phyloP scores from a whole-genome alignment of 2,797 vertebrate species.

The Crenichthys baileyi region DNA sequence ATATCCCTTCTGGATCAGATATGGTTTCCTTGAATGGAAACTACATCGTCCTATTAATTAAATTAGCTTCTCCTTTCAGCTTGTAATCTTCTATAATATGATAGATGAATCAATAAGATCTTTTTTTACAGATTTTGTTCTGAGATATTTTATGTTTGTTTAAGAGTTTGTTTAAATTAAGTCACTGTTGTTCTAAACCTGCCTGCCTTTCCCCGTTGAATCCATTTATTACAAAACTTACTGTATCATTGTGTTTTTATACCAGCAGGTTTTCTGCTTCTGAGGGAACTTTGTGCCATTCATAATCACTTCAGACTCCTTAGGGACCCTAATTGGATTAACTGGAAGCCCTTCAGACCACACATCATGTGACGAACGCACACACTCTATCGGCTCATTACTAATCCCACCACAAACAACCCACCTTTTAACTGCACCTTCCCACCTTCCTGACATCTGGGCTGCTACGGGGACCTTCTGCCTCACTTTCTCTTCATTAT shows the following conservation, averaged over 20 bases:
- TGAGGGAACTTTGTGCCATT: background rate
- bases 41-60: too few species aligned
- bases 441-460: constrained; percentile 4
- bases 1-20: too few species aligned
- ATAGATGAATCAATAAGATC: too few species aligned
- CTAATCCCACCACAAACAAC: background rate
- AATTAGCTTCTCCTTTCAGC: too few species aligned
- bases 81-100: too few species aligned
- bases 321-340: background rate
- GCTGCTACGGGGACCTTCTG: background rate
- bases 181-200: too few species aligned
- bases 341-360: background rate
- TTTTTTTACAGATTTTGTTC: too few species aligned
- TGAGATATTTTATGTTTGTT: too few species aligned
- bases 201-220: background rate
- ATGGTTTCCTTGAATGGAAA: too few species aligned
- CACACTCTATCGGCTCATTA: background rate
- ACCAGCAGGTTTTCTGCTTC: background rate
- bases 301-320: background rate
- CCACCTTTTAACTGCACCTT: background rate
- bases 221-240: background rate
- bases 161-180: background rate
- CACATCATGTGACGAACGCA: background rate
- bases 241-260: background rate
- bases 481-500: background rate